A percentile compares a stretch with the other conserved stretches of the same genome.
phyloP scores from a whole-genome alignment of 2,113 vertebrate species.

The Litocranius walleri region DNA sequence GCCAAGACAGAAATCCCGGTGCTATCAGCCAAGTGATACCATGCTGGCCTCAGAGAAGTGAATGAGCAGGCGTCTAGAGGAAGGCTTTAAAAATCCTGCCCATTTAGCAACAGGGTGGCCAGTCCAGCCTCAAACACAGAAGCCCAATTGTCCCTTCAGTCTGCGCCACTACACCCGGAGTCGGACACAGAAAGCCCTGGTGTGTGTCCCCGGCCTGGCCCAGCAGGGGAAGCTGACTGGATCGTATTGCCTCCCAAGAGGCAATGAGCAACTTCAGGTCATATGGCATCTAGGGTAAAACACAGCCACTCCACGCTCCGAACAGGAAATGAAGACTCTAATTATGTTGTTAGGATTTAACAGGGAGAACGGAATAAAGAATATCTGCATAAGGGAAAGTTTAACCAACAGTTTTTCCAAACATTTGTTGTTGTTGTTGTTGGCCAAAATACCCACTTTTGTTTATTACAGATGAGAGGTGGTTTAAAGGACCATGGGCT shows the following conservation, averaged over 20 bases:
- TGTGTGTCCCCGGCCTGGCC: background rate
- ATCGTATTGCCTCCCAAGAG: background rate
- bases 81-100: background rate
- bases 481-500: background rate
- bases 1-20: background rate
- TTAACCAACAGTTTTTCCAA: background rate
- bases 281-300: background rate
- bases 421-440: background rate
- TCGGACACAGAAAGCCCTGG: background rate
- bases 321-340: background rate
- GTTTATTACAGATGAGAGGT: background rate
- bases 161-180: background rate
- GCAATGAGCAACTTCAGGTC: background rate
- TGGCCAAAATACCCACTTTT: background rate
- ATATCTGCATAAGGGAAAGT: background rate
- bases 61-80: background rate
- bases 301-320: background rate
- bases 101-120: background rate
- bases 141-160: background rate
- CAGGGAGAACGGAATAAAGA: background rate
- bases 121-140: constrained; percentile 23
- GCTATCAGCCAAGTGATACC: background rate
- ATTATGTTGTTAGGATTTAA: background rate
- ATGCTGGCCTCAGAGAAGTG: background rate
- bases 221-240: background rate